A percentile compares a stretch with the other conserved stretches of the same genome.
Conservation (phyloP, 2,888 invertebrate species). For the Dysmachus trigonus region DNA sequence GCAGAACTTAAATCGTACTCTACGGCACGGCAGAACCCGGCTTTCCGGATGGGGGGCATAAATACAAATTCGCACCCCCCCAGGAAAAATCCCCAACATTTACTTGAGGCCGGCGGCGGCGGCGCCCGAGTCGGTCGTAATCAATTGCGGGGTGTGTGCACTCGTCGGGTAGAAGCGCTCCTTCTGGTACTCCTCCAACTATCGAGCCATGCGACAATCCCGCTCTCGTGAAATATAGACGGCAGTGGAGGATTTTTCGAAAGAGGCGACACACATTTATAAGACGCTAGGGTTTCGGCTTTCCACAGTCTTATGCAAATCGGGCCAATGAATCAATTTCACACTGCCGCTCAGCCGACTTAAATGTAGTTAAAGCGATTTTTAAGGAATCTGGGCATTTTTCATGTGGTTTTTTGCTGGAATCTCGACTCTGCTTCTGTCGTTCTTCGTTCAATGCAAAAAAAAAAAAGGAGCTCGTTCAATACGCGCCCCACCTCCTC, state of each 20-base stretch:
- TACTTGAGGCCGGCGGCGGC: neutral
- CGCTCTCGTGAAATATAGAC: neutral
- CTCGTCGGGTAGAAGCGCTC: neutral
- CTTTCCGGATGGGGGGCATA: neutral
- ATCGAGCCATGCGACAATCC: neutral
- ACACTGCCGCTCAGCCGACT: constrained; percentile 19
- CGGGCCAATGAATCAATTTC: constrained; percentile 42
- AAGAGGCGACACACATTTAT: constrained; percentile 21
- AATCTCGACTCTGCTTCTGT: neutral
- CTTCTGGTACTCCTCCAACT: neutral
- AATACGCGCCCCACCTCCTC: neutral
- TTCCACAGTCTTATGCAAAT: constrained; percentile 42
- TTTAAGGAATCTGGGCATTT: constrained; percentile 28
- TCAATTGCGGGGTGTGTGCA: constrained; percentile 35
- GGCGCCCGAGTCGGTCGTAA: neutral
- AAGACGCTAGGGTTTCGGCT: constrained; percentile 20
- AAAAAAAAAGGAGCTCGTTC: neutral
- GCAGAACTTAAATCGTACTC: constrained; percentile 32
- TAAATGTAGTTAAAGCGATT: constrained; percentile 25
- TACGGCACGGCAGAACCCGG: neutral
- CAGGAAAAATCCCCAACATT: constrained; percentile 17
- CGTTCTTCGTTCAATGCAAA: neutral
- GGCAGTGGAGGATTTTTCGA: neutral
- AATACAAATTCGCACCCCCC: constrained; percentile 37
- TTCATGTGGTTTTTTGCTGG: neutral